phyloP scores from a whole-genome alignment of 2,888 invertebrate species.

The Andrena fulva region DNA sequence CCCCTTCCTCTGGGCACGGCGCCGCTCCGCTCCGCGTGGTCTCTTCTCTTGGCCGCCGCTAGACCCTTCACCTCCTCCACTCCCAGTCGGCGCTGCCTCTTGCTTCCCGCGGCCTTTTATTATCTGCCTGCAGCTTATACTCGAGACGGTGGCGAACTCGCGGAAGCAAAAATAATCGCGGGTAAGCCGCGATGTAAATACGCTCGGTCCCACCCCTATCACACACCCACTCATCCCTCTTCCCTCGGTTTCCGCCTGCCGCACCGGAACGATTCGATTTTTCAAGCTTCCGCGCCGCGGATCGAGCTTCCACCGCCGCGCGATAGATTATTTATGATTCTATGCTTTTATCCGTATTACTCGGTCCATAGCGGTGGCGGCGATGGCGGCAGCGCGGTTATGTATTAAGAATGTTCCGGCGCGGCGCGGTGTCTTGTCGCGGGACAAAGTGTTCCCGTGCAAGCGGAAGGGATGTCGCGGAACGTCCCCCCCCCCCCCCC shows the following conservation, averaged over 20 bases:
- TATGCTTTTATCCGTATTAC: conserved; percentile 65
- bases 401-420: conserved; percentile 39
- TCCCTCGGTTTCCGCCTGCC: not conserved
- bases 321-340: conserved; percentile 64
- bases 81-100: conserved; percentile 23
- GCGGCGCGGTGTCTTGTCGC: conserved; percentile 8
- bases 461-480: conserved; percentile 7
- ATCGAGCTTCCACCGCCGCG: conserved; percentile 18
- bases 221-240: not conserved
- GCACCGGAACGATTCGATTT: conserved; percentile 7
- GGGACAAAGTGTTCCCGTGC: not conserved
- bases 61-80: conserved; percentile 56
- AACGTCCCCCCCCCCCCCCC: too few relatives aligned
- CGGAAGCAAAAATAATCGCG: conserved; percentile 62
- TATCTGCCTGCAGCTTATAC: conserved; percentile 61
- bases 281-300: conserved; percentile 16
- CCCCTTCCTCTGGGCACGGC: conserved; percentile 19
- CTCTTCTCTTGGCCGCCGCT: conserved; percentile 39
- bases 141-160: conserved; percentile 62
- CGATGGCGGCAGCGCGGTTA: not conserved
- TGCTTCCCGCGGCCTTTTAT: conserved; percentile 62
- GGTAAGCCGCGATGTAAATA: conserved; percentile 61
- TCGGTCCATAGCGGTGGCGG: conserved; percentile 17
- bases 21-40: conserved; percentile 20
- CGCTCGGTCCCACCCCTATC: conserved; percentile 11